Evolutionary conservation across 2,113 vertebrate species (phyloP), one percentile per base, ranked within the genome.

Genomic region (Cynocephalus volans): DNA sequence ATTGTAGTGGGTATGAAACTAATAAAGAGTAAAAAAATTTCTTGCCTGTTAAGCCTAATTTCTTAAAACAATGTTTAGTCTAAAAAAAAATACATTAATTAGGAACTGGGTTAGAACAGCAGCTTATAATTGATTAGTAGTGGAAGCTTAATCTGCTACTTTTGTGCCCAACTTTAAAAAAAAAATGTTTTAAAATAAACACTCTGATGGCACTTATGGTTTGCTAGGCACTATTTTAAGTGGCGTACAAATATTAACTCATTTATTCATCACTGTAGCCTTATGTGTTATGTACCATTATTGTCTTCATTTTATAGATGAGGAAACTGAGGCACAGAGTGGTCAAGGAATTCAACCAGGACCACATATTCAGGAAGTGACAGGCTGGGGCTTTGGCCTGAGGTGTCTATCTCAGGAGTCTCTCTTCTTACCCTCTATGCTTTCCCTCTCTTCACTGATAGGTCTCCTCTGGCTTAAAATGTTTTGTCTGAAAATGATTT

Each of bases 381-480:
- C 33, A 33, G 70, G 1, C 70, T 5, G 18, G 19, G 28, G 50
- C 24, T 88, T 60, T 2, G 13, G 65, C 18, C 23, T 0, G 1
- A 10, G 14, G 21, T 21, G 6, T 48, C 9, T 4, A 0, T 45
- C 14, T 52, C 6, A 3, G 2, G 41, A 23, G 36, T 15, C 69
- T 56, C 19, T 70, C 41, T 69, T 76, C 48, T n/a, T 6, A 24
- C 10, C 58, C 52, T 69, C 62, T 45, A 1, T 8, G 31, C 41
- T 60, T n/a, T 31, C 62, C 1, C 4, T n/a, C 50, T 93, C 65
- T 69, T 54, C 18, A 24, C 13, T 19, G 64, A 54, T 23, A 41
- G 31, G 3, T 33, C 62, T 70, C 52, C 24, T 79, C 41, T 1
- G 19, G 45, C 45, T 84, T 73, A 60, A 77, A 60, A 8, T 17